These are phyloP conservation scores for Pandemis heparana DNA, from an alignment of 2,888 invertebrate species.

Conservation along the genomic window DNA sequence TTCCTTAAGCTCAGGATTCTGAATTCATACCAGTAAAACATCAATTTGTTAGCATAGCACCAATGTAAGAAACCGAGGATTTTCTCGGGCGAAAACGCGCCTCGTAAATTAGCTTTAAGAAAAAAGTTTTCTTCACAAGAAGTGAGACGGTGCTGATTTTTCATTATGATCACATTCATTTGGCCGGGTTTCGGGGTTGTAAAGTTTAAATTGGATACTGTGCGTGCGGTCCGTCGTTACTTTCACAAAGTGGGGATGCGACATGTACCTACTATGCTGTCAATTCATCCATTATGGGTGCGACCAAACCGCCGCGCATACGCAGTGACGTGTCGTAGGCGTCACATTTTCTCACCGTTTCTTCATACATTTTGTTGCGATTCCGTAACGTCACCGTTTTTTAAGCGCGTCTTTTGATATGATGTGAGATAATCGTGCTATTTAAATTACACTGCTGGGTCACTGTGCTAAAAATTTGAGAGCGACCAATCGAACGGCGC, in stretches of 20 bases:
- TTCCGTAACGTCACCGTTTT: no score
- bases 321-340: no score
- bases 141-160: constrained; percentile 24
- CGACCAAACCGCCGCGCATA: no score
- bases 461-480: no score
- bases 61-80: constrained; percentile 10
- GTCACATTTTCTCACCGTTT: no score
- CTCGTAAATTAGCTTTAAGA: constrained; percentile 25
- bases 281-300: background rate
- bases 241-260: background rate
- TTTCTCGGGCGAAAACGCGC: constrained; percentile 16
- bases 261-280: background rate
- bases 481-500: no score
- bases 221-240: background rate
- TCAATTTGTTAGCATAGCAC: constrained; percentile 30
- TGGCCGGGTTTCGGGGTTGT: background rate
- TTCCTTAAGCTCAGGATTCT: constrained; percentile 23
- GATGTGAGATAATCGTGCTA: no score
- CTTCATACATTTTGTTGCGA: no score
- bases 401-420: no score
- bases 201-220: constrained; percentile 15
- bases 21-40: constrained; percentile 32
- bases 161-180: constrained; percentile 13
- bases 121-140: constrained; percentile 20
- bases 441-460: no score